phyloP scores from a whole-genome alignment of 2,797 vertebrate species.

The Garrulus glandarius region DNA sequence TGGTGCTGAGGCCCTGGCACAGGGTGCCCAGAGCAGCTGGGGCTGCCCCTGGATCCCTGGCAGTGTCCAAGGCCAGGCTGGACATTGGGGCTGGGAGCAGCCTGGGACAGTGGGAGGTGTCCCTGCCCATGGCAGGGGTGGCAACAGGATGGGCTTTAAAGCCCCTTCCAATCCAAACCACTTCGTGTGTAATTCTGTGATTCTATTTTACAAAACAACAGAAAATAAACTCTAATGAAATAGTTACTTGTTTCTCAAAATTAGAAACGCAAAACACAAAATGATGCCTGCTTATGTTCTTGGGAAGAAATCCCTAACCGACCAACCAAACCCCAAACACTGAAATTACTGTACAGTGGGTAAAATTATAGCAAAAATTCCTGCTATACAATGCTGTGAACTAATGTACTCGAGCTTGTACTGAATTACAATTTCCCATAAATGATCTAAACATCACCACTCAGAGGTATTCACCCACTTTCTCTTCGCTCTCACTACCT shows the following conservation, averaged over 20 bases:
- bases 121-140: neutral
- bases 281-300: neutral
- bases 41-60: neutral
- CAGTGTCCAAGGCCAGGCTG: neutral
- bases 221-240: neutral
- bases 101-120: neutral
- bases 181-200: neutral
- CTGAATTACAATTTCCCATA: neutral
- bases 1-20: too few relatives aligned
- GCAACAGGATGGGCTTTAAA: accelerated
- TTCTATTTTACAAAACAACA: neutral
- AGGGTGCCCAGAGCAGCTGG: neutral
- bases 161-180: neutral
- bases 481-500: neutral
- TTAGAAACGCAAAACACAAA: neutral
- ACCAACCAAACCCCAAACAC: neutral
- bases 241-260: neutral
- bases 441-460: neutral
- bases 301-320: neutral
- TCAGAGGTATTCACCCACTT: neutral
- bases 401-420: neutral
- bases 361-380: neutral
- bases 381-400: neutral
- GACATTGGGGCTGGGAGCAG: neutral
- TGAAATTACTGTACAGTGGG: neutral